Conservation (phyloP, 30 jellyfish, hydroid and myxozoan genomes). For the Nemopilema nomurai region DNA sequence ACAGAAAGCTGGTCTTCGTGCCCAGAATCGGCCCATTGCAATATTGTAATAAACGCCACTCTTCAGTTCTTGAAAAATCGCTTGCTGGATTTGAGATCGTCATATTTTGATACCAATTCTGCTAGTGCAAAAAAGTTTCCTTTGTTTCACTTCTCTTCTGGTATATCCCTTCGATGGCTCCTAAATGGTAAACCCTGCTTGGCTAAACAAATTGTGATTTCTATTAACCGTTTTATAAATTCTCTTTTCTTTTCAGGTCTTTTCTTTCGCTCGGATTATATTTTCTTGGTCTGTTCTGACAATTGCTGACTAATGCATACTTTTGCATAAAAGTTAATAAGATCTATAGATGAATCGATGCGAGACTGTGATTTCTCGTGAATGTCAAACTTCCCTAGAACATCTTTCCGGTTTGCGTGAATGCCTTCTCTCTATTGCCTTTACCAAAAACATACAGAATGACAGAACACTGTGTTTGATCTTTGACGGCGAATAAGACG, state of each 20-base stretch:
- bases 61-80: slow-evolving; percentile 12
- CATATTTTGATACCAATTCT: slow-evolving; percentile 11
- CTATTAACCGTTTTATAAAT: neutral
- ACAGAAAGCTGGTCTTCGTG: slow-evolving; percentile 61
- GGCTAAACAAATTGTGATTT: slow-evolving; percentile 6
- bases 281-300: neutral
- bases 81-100: slow-evolving; percentile 17
- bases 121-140: slow-evolving; percentile 28
- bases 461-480: too few relatives aligned
- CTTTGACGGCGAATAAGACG: too few relatives aligned
- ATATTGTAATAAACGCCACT: slow-evolving; percentile 48
- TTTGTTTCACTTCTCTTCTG: neutral
- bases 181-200: slow-evolving; percentile 27
- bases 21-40: slow-evolving; percentile 51
- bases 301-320: neutral
- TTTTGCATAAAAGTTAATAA: neutral
- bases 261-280: neutral
- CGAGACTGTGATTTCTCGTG: too few relatives aligned
- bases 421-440: too few relatives aligned
- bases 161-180: neutral
- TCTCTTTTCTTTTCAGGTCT: slow-evolving; percentile 1
- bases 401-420: too few relatives aligned
- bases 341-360: too few relatives aligned
- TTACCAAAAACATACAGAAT: too few relatives aligned
- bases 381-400: too few relatives aligned